These are phyloP conservation scores for Spatulosminthurus flaviceps DNA, from an alignment of 2,888 invertebrate species.

Conservation along the genomic window DNA sequence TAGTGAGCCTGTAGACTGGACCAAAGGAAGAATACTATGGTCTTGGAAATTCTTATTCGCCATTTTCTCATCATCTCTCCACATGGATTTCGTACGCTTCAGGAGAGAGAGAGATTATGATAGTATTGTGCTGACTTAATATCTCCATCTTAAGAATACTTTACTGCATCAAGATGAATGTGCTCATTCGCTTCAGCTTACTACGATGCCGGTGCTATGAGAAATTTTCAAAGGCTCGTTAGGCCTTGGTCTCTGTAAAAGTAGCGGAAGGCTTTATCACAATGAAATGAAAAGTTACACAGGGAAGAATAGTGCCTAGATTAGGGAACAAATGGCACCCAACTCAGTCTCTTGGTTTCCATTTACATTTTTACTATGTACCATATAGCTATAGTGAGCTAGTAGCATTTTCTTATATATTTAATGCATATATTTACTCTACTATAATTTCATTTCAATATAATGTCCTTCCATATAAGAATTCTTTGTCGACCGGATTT, in stretches of 20 bases:
- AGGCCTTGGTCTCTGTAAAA: not conserved
- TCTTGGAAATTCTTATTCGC: not conserved
- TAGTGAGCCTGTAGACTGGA: not conserved
- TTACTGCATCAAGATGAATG: not conserved
- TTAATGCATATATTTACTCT: too few relatives aligned
- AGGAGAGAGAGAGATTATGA: constrained; percentile 35
- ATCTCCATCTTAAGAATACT: not conserved
- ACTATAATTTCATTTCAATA: too few relatives aligned
- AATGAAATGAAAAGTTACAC: not conserved
- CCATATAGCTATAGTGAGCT: too few relatives aligned
- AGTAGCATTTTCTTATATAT: too few relatives aligned
- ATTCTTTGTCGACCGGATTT: too few relatives aligned
- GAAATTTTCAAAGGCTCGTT: constrained; percentile 4
- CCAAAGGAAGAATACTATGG: not conserved
- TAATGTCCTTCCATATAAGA: too few relatives aligned
- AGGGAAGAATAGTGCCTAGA: too few relatives aligned
- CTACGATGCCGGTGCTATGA: not conserved
- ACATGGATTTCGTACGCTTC: constrained; percentile 22
- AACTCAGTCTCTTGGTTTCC: too few relatives aligned
- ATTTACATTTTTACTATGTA: too few relatives aligned
- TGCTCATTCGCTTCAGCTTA: not conserved
- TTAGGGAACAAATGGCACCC: too few relatives aligned
- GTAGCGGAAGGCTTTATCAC: not conserved
- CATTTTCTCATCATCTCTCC: constrained; percentile 30
- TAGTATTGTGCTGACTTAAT: constrained; percentile 16